These are phyloP conservation scores for Hemicrepidius hirtus DNA, from an alignment of 2,888 invertebrate species.

Conservation along the genomic window DNA sequence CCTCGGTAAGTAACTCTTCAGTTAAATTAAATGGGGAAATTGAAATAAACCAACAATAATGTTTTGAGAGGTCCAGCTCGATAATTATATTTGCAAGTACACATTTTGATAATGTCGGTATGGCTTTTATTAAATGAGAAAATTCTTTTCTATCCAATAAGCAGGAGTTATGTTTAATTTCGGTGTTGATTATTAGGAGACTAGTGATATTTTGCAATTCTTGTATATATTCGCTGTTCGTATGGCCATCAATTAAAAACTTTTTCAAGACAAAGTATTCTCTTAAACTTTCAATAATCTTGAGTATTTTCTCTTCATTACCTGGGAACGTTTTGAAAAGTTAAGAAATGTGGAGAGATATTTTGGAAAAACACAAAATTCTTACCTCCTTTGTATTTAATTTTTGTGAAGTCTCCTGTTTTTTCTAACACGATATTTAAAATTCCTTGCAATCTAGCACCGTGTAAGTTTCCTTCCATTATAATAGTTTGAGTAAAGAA, in stretches of 20 bases:
- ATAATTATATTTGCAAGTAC: conserved; percentile 58
- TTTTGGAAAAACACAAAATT: background rate
- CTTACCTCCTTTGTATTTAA: conserved; percentile 66
- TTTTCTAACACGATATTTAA: conserved; percentile 60
- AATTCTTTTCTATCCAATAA: conserved; percentile 61
- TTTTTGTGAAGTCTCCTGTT: conserved; percentile 63
- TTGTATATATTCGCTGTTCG: conserved; percentile 32
- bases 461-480: conserved; percentile 66
- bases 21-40: conserved; percentile 46
- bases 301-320: conserved; percentile 60
- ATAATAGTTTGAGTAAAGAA: too few species aligned
- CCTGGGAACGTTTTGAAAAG: conserved; percentile 57
- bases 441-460: conserved; percentile 64
- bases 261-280: conserved; percentile 15
- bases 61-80: conserved; percentile 47
- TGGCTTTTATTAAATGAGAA: conserved; percentile 63
- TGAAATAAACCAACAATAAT: conserved; percentile 46
- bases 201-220: conserved; percentile 53
- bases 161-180: conserved; percentile 57
- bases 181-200: conserved; percentile 66
- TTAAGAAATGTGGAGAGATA: background rate
- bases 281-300: conserved; percentile 20
- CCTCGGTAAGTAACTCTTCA: conserved; percentile 56
- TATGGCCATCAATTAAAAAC: background rate
- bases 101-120: conserved; percentile 66